Base-by-base conservation (phyloP, 2,113 vertebrate species). In the Zosterops pallidus region DNA sequence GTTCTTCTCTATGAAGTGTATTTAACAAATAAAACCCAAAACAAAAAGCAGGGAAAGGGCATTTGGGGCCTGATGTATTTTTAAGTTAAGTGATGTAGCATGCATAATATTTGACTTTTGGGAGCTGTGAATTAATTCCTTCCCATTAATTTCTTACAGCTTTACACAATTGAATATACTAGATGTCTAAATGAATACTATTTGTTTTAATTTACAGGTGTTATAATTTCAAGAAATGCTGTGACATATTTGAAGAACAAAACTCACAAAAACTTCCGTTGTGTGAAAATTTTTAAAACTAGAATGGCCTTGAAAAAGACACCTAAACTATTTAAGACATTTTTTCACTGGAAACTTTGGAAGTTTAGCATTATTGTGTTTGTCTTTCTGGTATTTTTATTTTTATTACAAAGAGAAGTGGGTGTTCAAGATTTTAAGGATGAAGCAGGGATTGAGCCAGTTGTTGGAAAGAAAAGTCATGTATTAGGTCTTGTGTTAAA, bases 321-420 rank as follows among this genome's bases (percentile, higher is more conserved):
- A 94, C 83, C 98, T 91, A 97, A 98, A 89, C 96, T 98, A 28
- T 84, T 99, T 94, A 98, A 98, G 96, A 97, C 97, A 59, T 96
- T 97, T 92, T 97, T 97, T 91, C 92, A 97, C 67, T 97, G 97
- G 94, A 98, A 95, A 92, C 98, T 98, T 65, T 98, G 99, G 95
- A 99, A 99, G 59, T 97, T 99, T 95, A 98, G 97, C 31, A 69
- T 98, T 57, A 97, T 99, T 74, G 97, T 98, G 62, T 96, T 99
- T 83, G 96, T 99, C 84, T 99, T 99, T 95, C 95, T 99, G 94
- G 97, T 99, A 18, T 98, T 99, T 97, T 96, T 99, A 76, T 98
- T 99, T 97, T 98, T 99, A 94, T 98, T 99, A 93, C 99, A 99
- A 98, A 98, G 98, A 98, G 99, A 99, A 97, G 99, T 99, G n/a